phyloP scores from a whole-genome alignment of 1,140 invertebrate species.

The Bombus breviceps region DNA sequence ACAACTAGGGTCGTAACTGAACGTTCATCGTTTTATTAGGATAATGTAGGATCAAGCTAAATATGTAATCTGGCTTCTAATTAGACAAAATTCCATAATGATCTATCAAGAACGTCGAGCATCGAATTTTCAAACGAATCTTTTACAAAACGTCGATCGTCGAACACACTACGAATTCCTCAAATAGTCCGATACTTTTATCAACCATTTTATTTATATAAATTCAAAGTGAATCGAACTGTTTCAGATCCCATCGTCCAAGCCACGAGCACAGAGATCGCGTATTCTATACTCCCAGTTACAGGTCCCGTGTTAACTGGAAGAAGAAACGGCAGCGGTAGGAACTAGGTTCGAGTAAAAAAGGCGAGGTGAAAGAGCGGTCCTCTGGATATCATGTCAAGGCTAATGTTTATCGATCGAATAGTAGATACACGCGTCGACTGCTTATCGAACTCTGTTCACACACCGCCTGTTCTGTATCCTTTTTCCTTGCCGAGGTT shows the following conservation, averaged over 20 bases:
- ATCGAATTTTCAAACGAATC: not conserved
- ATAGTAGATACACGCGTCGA: constrained; percentile 68
- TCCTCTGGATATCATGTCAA: constrained; percentile 73
- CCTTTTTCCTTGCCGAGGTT: constrained; percentile 30
- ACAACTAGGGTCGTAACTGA: too few relatives aligned
- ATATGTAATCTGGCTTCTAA: too few relatives aligned
- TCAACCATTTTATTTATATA: not conserved
- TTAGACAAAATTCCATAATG: too few relatives aligned
- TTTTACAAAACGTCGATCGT: not conserved
- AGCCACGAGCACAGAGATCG: not conserved
- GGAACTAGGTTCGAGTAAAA: constrained; percentile 24
- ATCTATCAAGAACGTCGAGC: too few relatives aligned
- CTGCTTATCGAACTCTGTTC: constrained; percentile 71
- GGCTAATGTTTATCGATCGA: constrained; percentile 77
- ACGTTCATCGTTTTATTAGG: too few relatives aligned
- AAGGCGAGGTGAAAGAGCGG: constrained; percentile 51
- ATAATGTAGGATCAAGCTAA: too few relatives aligned
- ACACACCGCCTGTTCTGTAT: constrained; percentile 49
- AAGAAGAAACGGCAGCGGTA: constrained; percentile 22
- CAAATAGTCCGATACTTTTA: not conserved
- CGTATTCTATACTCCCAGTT: not conserved
- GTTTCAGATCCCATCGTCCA: not conserved
- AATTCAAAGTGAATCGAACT: not conserved
- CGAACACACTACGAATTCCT: not conserved
- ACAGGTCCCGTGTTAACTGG: not conserved